These are phyloP conservation scores for Augochlorella aurata DNA, from an alignment of 2,888 invertebrate genomes.

Conservation along the genomic window DNA sequence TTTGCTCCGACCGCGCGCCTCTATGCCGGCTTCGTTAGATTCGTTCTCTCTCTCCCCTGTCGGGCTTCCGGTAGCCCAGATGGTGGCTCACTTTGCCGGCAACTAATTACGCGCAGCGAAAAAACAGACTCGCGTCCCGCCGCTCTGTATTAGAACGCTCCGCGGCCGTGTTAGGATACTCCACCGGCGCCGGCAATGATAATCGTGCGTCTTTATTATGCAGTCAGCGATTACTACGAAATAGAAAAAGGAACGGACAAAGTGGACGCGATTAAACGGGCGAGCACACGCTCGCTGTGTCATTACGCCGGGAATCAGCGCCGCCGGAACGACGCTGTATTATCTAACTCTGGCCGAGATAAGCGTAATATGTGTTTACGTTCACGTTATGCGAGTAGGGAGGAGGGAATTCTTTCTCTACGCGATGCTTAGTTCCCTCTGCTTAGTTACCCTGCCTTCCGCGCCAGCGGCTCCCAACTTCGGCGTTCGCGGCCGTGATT, in stretches of 20 bases:
- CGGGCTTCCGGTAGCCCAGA: neutral
- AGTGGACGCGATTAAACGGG: neutral
- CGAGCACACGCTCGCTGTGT: neutral
- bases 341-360: slow-evolving; percentile 5
- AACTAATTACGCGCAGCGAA: slow-evolving; percentile 29
- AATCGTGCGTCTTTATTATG: slow-evolving; percentile 7
- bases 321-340: neutral
- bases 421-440: neutral
- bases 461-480: neutral
- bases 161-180: neutral
- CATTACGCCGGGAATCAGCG: neutral
- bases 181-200: neutral
- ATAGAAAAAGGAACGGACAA: neutral
- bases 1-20: neutral
- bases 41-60: slow-evolving; percentile 5
- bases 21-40: slow-evolving; percentile 29
- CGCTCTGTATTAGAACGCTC: neutral
- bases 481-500: too few species aligned
- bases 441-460: neutral
- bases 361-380: slow-evolving; percentile 15
- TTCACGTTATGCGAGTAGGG: neutral
- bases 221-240: neutral
- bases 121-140: neutral
- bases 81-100: slow-evolving; percentile 3
- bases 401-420: neutral